Evolutionary conservation across 2,888 invertebrate genomes (phyloP).

Genomic region (Drosophila putrida): DNA sequence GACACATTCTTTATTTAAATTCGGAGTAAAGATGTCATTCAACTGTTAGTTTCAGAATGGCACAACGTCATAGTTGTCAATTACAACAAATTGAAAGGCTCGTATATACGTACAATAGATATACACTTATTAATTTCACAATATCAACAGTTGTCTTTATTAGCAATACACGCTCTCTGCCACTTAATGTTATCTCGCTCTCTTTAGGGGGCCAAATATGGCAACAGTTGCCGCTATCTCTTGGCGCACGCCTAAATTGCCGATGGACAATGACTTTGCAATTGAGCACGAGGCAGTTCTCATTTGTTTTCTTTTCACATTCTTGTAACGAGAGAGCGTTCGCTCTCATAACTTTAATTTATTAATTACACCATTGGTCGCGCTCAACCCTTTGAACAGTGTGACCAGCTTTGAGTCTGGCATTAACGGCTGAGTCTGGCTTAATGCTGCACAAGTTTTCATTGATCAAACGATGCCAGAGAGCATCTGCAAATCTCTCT

Average conservation of each 20-base stretch:
- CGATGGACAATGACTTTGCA: conserved; percentile 44
- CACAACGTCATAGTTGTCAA: conserved; percentile 10
- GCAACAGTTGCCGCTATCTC: conserved; percentile 34
- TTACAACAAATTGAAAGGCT: background rate
- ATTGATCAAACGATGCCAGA: conserved; percentile 41
- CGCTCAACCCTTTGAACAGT: conserved; percentile 3
- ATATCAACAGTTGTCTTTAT: conserved; percentile 19
- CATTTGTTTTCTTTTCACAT: conserved; percentile 1
- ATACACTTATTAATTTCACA: conserved; percentile 15
- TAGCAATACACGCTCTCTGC: background rate
- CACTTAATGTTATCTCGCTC: conserved; percentile 14
- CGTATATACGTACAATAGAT: background rate
- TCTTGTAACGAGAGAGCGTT: background rate
- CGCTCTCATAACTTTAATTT: background rate
- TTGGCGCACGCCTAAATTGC: conserved; percentile 29
- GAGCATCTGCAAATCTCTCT: background rate
- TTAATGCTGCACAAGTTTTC: conserved; percentile 21
- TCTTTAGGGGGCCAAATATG: conserved; percentile 17
- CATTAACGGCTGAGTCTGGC: conserved; percentile 15
- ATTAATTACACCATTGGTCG: no score
- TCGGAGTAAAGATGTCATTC: conserved; percentile 8
- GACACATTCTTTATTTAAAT: conserved; percentile 20
- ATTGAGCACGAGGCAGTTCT: conserved; percentile 2
- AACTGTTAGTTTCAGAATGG: background rate
- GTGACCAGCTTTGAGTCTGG: conserved; percentile 18